These are phyloP conservation scores for Lymantria monacha DNA, from an alignment of 2,888 invertebrate species.

Conservation along the genomic window DNA sequence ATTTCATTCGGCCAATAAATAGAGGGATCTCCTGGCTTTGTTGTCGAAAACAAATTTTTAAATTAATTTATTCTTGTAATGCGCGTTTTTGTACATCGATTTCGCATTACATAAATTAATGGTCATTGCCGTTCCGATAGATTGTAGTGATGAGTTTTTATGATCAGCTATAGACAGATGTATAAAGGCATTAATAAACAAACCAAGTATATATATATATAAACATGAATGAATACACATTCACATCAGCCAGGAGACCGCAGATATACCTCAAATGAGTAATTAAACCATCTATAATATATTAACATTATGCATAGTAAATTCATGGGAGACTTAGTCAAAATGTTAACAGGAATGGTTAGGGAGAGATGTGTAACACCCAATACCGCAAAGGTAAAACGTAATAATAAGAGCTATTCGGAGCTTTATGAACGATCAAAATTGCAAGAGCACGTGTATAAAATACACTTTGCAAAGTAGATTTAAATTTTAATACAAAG, in stretches of 20 bases:
- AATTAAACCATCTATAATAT: slow-evolving; percentile 78
- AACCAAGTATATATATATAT: slow-evolving; percentile 1
- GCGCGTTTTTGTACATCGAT: slow-evolving; percentile 49
- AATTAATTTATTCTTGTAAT: slow-evolving; percentile 65
- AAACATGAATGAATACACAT: slow-evolving; percentile 42
- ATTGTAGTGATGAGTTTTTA: slow-evolving; percentile 27
- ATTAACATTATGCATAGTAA: slow-evolving; percentile 76
- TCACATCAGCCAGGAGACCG: slow-evolving; percentile 58
- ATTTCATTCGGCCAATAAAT: slow-evolving; percentile 66
- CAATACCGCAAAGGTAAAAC: slow-evolving; percentile 76
- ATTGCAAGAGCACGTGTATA: slow-evolving; percentile 81
- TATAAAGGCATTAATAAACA: slow-evolving; percentile 8
- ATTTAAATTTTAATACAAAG: slow-evolving; percentile 82
- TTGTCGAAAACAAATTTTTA: slow-evolving; percentile 59
- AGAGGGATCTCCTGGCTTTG: slow-evolving; percentile 56
- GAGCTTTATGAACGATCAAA: slow-evolving; percentile 81
- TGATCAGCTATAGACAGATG: slow-evolving; percentile 25
- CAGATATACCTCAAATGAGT: slow-evolving; percentile 70
- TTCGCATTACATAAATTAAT: slow-evolving; percentile 54
- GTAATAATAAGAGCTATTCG: slow-evolving; percentile 78
- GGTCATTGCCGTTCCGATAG: slow-evolving; percentile 39
- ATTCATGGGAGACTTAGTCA: slow-evolving; percentile 69
- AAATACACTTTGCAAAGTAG: slow-evolving; percentile 82
- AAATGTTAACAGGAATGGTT: slow-evolving; percentile 62
- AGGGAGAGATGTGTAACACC: slow-evolving; percentile 71